Conservation (phyloP, 2,113 vertebrate genomes). For the Atlantisia rogersi region DNA sequence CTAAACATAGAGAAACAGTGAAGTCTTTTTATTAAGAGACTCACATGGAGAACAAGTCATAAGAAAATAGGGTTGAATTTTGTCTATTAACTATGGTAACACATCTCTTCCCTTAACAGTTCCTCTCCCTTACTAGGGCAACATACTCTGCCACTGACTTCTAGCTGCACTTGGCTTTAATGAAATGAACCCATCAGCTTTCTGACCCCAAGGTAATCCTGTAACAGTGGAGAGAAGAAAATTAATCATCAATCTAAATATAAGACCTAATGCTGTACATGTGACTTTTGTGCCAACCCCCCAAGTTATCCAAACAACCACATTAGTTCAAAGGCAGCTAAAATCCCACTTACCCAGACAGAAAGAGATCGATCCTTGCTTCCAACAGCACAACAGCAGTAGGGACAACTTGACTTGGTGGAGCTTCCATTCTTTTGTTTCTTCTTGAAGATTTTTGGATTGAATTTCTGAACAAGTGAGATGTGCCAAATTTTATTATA, state of each 20-base stretch:
- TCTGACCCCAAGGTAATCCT: background rate
- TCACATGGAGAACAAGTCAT: background rate
- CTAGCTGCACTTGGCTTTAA: background rate
- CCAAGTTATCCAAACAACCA: background rate
- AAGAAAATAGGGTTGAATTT: background rate
- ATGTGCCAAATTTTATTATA: background rate
- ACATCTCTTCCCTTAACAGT: background rate
- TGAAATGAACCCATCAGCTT: background rate
- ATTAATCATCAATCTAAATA: background rate
- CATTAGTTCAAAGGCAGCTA: background rate
- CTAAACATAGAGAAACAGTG: background rate
- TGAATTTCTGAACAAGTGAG: constrained; percentile 88
- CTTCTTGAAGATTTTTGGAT: constrained; percentile 99
- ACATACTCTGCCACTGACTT: background rate
- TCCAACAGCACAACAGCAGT: constrained; percentile 97
- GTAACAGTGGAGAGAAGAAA: background rate
- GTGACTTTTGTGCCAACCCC: background rate
- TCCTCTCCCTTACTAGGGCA: background rate
- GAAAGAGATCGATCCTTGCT: constrained; percentile 98
- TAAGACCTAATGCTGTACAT: background rate
- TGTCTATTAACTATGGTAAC: background rate
- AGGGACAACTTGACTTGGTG: constrained; percentile 91
- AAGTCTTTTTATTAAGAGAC: background rate
- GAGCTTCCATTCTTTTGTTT: constrained; percentile 97
- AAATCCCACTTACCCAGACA: constrained; percentile 87